phyloP scores from a whole-genome alignment of 2,888 invertebrate species.

The Dermolepida albohirtum region DNA sequence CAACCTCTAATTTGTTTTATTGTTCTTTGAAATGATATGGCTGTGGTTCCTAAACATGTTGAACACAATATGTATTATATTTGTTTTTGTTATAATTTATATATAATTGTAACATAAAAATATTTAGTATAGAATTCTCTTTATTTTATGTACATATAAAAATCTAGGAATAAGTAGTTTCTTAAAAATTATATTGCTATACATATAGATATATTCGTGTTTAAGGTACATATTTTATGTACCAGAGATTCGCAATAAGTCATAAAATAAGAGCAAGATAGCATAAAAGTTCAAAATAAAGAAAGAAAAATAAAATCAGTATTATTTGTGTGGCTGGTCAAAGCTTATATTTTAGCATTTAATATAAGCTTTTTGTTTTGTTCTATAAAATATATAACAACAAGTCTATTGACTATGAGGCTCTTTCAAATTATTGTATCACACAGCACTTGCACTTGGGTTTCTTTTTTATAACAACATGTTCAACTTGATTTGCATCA shows the following conservation, averaged over 20 bases:
- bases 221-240: conserved; percentile 30
- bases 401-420: conserved; percentile 55
- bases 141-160: conserved; percentile 28
- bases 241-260: conserved; percentile 31
- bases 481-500: conserved; percentile 83
- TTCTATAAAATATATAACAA: conserved; percentile 54
- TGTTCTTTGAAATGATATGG: conserved; percentile 34
- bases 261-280: conserved; percentile 26
- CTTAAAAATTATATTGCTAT: conserved; percentile 36
- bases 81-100: not conserved
- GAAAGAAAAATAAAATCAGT: conserved; percentile 22
- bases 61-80: conserved; percentile 5
- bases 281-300: conserved; percentile 3
- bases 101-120: conserved; percentile 21
- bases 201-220: conserved; percentile 29
- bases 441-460: conserved; percentile 96
- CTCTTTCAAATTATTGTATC: conserved; percentile 76
- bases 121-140: conserved; percentile 31
- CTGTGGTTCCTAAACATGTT: conserved; percentile 13
- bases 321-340: conserved; percentile 51
- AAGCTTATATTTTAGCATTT: conserved; percentile 36
- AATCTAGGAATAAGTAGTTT: conserved; percentile 38
- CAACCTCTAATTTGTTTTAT: conserved; percentile 32
- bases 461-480: conserved; percentile 94
- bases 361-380: conserved; percentile 40